Conservation (phyloP, 2,888 invertebrate species). For the Acanthopleura granulata region DNA sequence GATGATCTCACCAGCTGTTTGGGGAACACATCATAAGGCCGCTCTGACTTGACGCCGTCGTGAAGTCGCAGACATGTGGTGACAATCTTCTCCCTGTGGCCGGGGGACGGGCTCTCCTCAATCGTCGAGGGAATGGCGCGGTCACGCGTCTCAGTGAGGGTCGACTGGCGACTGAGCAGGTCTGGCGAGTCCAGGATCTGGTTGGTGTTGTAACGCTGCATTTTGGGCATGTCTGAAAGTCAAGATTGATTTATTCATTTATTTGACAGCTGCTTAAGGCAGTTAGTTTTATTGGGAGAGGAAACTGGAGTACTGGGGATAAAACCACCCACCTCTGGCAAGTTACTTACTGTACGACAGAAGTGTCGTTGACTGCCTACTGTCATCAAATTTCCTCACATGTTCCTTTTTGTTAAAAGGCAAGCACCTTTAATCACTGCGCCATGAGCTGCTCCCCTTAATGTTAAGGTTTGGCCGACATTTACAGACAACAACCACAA, state of each 20-base stretch:
- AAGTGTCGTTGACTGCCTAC: too few species aligned
- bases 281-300: neutral
- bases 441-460: too few species aligned
- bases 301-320: neutral
- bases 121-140: neutral
- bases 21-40: slow-evolving; percentile 55
- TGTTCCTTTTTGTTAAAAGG: too few species aligned
- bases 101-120: neutral
- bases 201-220: slow-evolving; percentile 46
- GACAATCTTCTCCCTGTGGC: slow-evolving; percentile 36
- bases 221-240: slow-evolving; percentile 38
- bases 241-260: neutral
- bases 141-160: slow-evolving; percentile 10
- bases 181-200: slow-evolving; percentile 57
- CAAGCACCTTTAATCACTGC: too few species aligned
- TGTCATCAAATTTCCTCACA: too few species aligned
- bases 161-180: slow-evolving; percentile 34
- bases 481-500: too few species aligned
- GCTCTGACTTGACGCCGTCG: slow-evolving; percentile 41
- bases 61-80: slow-evolving; percentile 52
- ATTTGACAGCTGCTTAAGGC: neutral
- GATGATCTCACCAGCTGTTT: slow-evolving; percentile 54
- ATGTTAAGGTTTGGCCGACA: too few species aligned
- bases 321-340: neutral
- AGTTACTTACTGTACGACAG: too few species aligned